phyloP scores from a whole-genome alignment of 2,113 vertebrate genomes.

The Callopanchax toddi region DNA sequence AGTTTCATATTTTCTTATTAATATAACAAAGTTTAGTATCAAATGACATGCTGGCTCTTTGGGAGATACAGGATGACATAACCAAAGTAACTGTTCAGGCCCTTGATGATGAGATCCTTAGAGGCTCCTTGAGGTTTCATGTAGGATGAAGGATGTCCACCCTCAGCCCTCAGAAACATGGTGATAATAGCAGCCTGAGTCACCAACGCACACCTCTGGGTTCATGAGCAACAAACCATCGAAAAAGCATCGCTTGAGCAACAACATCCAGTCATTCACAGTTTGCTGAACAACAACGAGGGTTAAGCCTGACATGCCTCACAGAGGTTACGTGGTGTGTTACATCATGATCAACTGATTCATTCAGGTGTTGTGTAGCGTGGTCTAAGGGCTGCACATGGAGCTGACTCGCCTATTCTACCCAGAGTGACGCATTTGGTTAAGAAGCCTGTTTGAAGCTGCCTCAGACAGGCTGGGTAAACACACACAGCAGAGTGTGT shows the following conservation, averaged over 20 bases:
- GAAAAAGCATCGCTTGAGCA: background rate
- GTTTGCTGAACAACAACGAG: conserved; percentile 1
- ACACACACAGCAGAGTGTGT: conserved; percentile 16
- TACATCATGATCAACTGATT: conserved; percentile 28
- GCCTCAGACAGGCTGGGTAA: conserved; percentile 15
- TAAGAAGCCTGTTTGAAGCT: conserved; percentile 34
- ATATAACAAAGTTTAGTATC: too few species aligned
- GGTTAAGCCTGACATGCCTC: conserved; percentile 5
- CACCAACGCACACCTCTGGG: conserved; percentile 15
- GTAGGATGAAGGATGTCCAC: conserved; percentile 24
- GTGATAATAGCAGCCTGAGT: conserved; percentile 24
- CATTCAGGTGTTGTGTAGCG: conserved; percentile 19
- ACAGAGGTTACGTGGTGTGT: background rate
- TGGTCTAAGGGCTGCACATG: conserved; percentile 35
- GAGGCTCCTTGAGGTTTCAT: conserved; percentile 1
- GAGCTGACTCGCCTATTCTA: conserved; percentile 42
- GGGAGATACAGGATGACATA: too few species aligned
- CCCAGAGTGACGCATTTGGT: conserved; percentile 55
- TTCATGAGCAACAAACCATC: background rate
- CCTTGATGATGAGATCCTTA: background rate
- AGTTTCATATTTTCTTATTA: too few species aligned
- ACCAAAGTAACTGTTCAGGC: too few species aligned
- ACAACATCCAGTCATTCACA: background rate
- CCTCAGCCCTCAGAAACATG: conserved; percentile 23
- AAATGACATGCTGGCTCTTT: too few species aligned